phyloP scores from a whole-genome alignment of 2,797 vertebrate species.

The Leptodactylus fallax region DNA sequence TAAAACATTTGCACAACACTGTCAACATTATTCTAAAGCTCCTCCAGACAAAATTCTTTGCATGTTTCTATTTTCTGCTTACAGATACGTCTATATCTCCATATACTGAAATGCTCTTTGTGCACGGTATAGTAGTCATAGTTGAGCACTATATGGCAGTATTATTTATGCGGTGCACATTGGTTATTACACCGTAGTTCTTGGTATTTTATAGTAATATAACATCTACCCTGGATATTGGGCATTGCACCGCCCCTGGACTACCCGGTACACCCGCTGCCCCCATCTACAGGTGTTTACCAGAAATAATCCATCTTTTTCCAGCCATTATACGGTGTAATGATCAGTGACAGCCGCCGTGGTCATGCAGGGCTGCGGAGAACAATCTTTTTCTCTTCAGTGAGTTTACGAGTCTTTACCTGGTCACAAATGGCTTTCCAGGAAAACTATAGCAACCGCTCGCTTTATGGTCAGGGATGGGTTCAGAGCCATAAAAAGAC shows the following conservation, averaged over 20 bases:
- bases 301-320: background rate
- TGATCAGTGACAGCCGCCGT: background rate
- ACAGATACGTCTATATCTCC: too few relatives aligned
- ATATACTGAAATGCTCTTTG: too few relatives aligned
- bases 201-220: background rate
- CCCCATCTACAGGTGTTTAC: background rate
- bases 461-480: slow-evolving; percentile 43
- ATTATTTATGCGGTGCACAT: background rate
- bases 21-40: too few relatives aligned
- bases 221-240: background rate
- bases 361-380: background rate
- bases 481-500: slow-evolving; percentile 47
- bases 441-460: slow-evolving; percentile 58
- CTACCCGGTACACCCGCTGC: background rate
- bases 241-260: background rate
- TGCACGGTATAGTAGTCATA: background rate
- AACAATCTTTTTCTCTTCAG: background rate
- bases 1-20: too few relatives aligned
- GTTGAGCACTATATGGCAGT: background rate
- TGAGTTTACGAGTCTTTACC: background rate
- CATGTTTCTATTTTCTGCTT: too few relatives aligned
- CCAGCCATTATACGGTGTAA: background rate
- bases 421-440: slow-evolving; percentile 35
- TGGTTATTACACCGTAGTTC: background rate
- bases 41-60: too few relatives aligned